Conservation (phyloP, 2,888 invertebrate species). For the Melikaiella ostensackeni region DNA sequence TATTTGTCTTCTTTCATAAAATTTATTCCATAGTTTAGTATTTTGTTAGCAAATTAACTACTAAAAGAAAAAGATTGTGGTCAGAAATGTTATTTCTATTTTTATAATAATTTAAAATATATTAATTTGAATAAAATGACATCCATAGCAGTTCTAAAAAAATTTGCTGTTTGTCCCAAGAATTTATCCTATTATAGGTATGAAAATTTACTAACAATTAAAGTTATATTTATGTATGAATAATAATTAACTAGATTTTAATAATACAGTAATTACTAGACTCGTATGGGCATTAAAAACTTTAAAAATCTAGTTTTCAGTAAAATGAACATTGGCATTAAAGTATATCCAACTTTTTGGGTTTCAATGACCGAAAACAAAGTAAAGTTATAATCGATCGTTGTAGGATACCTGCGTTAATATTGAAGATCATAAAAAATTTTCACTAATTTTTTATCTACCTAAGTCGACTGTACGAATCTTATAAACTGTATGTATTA, state of each 20-base stretch:
- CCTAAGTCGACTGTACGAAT: constrained; percentile 60
- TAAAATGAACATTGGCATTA: constrained; percentile 7
- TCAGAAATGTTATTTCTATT: neutral
- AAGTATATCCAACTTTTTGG: constrained; percentile 6
- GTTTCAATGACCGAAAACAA: constrained; percentile 34
- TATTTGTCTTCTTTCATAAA: neutral
- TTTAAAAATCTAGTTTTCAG: neutral
- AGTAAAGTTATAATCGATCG: neutral
- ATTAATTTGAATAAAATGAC: neutral
- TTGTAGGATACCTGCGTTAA: constrained; percentile 1
- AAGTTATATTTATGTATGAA: neutral
- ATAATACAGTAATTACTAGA: neutral
- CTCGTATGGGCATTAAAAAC: neutral
- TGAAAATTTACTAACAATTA: constrained; percentile 12
- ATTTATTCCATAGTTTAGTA: neutral
- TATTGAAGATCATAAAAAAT: constrained; percentile 13
- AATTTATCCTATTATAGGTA: neutral
- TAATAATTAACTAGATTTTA: constrained; percentile 21
- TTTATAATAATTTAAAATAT: neutral
- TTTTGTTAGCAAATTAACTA: neutral
- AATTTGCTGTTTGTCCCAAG: neutral
- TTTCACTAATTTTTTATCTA: constrained; percentile 36
- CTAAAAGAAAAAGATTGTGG: neutral
- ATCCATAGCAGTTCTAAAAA: neutral
- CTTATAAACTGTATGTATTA: constrained; percentile 58